Conservation (phyloP, 2,113 vertebrate genomes). For the Seriola rivoliana region DNA sequence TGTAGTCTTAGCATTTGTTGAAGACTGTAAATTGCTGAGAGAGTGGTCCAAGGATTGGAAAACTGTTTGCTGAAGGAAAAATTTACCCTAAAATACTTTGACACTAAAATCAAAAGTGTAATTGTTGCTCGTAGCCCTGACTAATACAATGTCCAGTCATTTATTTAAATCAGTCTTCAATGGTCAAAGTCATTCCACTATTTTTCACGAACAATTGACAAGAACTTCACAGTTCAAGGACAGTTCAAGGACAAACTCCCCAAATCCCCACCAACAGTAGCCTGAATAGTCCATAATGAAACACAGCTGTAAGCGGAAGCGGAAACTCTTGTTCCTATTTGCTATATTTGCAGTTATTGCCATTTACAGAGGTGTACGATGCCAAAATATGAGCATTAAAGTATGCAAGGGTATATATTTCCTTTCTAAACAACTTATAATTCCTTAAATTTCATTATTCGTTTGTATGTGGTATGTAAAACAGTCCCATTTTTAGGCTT, state of each 20-base stretch:
- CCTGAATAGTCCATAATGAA: background rate
- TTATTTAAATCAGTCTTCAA: background rate
- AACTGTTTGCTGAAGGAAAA: background rate
- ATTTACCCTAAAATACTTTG: slow-evolving; percentile 4
- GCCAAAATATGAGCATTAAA: background rate
- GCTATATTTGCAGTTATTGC: background rate
- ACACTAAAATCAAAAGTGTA: background rate
- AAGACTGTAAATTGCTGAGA: slow-evolving; percentile 33
- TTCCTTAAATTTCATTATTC: slow-evolving; percentile 7
- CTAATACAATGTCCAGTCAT: background rate
- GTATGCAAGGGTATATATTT: slow-evolving; percentile 15
- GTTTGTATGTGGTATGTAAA: slow-evolving; percentile 7
- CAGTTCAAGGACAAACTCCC: background rate
- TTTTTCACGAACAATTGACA: background rate
- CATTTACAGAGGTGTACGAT: background rate
- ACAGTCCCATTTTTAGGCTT: slow-evolving; percentile 8
- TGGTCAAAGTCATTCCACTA: background rate
- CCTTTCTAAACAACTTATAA: background rate
- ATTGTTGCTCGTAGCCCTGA: background rate
- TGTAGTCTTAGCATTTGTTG: slow-evolving; percentile 18
- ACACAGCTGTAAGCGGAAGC: background rate
- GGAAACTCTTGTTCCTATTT: background rate
- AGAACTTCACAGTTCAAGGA: background rate
- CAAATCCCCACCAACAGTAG: background rate
- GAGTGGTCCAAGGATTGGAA: background rate